Conservation (phyloP, 1,140 invertebrate species). For the Monomorium pharaonis region DNA sequence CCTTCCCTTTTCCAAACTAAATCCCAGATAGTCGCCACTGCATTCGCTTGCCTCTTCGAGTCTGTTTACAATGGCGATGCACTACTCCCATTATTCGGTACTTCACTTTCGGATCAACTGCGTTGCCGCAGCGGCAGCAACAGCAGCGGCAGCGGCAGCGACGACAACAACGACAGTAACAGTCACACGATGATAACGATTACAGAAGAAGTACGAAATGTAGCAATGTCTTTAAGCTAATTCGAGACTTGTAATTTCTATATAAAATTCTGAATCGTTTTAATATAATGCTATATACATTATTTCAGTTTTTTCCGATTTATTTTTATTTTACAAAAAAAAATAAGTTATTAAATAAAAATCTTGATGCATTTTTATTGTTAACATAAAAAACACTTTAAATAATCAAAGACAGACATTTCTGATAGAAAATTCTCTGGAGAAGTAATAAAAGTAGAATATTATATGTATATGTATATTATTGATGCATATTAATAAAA, state of each 20-base stretch:
- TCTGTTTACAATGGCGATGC: constrained; percentile 83
- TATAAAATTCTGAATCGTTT: not conserved
- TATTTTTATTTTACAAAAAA: not conserved
- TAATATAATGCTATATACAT: not conserved
- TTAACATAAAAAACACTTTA: not conserved
- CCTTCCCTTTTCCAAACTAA: constrained; percentile 76
- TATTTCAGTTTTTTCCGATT: not conserved
- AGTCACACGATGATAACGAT: constrained; percentile 1
- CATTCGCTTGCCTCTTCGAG: constrained; percentile 67
- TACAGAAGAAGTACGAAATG: not conserved
- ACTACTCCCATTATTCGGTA: constrained; percentile 79
- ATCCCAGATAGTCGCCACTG: constrained; percentile 80
- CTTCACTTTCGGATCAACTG: constrained; percentile 75
- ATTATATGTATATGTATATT: too few relatives aligned
- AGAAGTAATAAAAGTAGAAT: not conserved
- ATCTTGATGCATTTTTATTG: not conserved
- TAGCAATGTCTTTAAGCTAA: not conserved
- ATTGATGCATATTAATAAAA: not conserved
- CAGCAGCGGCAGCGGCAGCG: constrained; percentile 34
- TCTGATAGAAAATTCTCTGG: not conserved
- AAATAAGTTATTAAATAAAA: not conserved
- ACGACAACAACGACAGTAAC: not conserved
- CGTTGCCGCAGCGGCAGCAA: constrained; percentile 29
- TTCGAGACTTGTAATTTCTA: not conserved
- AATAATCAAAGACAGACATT: not conserved